These are phyloP conservation scores for Tenthredo scrophulariae DNA, from an alignment of 2,888 invertebrate genomes.

Conservation along the genomic window DNA sequence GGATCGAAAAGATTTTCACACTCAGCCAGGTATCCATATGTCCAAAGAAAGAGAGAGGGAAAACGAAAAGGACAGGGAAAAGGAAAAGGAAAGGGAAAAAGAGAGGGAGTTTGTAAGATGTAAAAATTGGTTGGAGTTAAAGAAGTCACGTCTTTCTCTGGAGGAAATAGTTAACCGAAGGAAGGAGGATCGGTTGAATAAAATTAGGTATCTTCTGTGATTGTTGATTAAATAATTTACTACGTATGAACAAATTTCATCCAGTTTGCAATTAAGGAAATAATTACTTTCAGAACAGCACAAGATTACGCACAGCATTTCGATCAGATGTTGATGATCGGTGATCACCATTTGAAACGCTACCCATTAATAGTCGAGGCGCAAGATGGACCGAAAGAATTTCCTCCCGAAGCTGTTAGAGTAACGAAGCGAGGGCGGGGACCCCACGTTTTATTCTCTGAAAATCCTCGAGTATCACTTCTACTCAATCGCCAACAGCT, in stretches of 20 bases:
- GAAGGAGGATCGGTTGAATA: conserved; percentile 62
- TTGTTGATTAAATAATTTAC: background rate
- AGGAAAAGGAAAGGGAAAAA: conserved; percentile 59
- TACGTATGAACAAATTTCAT: background rate
- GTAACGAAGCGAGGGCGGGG: conserved; percentile 68
- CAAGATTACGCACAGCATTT: conserved; percentile 71
- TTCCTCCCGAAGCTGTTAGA: conserved; percentile 73
- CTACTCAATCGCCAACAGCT: conserved; percentile 68
- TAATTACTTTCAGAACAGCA: conserved; percentile 64
- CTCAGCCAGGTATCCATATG: conserved; percentile 56
- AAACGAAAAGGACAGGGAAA: conserved; percentile 46
- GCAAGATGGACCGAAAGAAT: conserved; percentile 70
- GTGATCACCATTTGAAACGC: conserved; percentile 67
- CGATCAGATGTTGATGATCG: conserved; percentile 74
- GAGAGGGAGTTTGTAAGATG: conserved; percentile 61
- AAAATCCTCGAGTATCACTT: conserved; percentile 72
- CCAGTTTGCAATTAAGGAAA: background rate
- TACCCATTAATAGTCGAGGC: conserved; percentile 68
- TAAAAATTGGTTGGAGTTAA: conserved; percentile 65
- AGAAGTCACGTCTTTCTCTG: conserved; percentile 25
- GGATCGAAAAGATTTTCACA: conserved; percentile 55
- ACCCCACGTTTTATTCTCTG: conserved; percentile 68
- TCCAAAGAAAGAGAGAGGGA: conserved; percentile 56
- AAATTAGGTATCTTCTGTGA: conserved; percentile 62
- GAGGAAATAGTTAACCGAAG: conserved; percentile 34